Percentiles rank a stretch among this genome's conserved stretches.
Evolutionary conservation across 1,140 invertebrate genomes (phyloP).

Genomic region (Sinella curviseta): DNA sequence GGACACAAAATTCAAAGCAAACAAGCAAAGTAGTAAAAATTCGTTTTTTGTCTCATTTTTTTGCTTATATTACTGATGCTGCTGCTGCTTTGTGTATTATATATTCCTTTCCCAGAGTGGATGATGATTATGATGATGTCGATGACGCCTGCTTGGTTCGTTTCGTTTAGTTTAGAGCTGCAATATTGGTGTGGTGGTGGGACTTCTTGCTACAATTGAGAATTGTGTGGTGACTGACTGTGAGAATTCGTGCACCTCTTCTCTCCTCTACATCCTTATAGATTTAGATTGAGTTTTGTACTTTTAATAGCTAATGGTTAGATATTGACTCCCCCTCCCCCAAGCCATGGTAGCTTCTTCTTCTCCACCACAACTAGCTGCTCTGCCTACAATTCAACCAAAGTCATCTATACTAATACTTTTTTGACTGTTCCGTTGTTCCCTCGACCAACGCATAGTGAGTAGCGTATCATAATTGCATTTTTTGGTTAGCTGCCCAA

Average conservation of each 20-base stretch:
- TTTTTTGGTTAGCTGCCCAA: too few species aligned
- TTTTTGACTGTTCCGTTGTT: too few species aligned
- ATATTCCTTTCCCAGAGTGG: too few species aligned
- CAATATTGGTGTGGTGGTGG: too few species aligned
- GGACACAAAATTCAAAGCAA: too few species aligned
- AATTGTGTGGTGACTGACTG: conserved; percentile 12
- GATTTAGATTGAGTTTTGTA: conserved; percentile 23
- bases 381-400: neutral
- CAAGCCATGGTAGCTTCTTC: conserved; percentile 3
- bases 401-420: neutral
- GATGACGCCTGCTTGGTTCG: conserved; percentile 19
- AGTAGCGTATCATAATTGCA: too few species aligned
- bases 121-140: conserved; percentile 12
- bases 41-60: too few species aligned
- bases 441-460: too few species aligned
- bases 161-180: neutral
- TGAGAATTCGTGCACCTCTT: conserved; percentile 22
- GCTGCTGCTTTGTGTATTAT: too few species aligned
- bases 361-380: neutral
- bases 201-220: neutral
- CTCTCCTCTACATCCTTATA: neutral
- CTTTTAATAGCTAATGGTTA: conserved; percentile 9
- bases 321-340: conserved; percentile 14
- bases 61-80: too few species aligned
- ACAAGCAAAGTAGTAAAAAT: too few species aligned